Evolutionary conservation across 2,888 invertebrate genomes (phyloP).

Genomic region (Raillietiella orientalis): DNA sequence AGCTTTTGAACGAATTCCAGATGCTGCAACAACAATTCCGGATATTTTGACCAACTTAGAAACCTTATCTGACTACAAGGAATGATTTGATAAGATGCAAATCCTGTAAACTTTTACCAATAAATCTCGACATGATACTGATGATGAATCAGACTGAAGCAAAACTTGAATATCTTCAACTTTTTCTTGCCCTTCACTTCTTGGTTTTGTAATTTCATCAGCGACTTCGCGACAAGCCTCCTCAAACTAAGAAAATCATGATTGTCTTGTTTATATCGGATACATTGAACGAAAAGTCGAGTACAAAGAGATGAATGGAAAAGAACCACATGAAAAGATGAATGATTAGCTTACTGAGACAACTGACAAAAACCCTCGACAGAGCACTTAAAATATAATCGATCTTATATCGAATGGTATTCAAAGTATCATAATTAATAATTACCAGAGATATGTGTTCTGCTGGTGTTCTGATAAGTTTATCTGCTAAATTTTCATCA

Average conservation of each 20-base stretch:
- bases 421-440: constrained; percentile 3
- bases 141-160: constrained; percentile 46
- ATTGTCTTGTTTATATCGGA: neutral
- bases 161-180: constrained; percentile 77
- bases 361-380: too few species aligned
- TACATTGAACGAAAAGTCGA: neutral
- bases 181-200: constrained; percentile 60
- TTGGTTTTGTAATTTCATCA: constrained; percentile 76
- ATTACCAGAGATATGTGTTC: constrained; percentile 52
- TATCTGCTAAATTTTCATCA: constrained; percentile 70
- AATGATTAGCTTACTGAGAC: too few species aligned
- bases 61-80: constrained; percentile 49
- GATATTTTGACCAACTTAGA: constrained; percentile 76
- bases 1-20: constrained; percentile 79
- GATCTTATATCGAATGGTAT: neutral
- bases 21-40: constrained; percentile 77
- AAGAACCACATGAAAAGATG: constrained; percentile 1
- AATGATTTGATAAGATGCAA: constrained; percentile 1
- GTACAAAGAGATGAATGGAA: neutral
- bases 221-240: constrained; percentile 87
- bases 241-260: constrained; percentile 27
- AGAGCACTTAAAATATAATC: constrained; percentile 3
- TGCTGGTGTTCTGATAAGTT: constrained; percentile 60
- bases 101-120: constrained; percentile 25
- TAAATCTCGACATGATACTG: constrained; percentile 44